Base-by-base conservation (phyloP, 2,888 invertebrate species). In the Leptinotarsa juncta region DNA sequence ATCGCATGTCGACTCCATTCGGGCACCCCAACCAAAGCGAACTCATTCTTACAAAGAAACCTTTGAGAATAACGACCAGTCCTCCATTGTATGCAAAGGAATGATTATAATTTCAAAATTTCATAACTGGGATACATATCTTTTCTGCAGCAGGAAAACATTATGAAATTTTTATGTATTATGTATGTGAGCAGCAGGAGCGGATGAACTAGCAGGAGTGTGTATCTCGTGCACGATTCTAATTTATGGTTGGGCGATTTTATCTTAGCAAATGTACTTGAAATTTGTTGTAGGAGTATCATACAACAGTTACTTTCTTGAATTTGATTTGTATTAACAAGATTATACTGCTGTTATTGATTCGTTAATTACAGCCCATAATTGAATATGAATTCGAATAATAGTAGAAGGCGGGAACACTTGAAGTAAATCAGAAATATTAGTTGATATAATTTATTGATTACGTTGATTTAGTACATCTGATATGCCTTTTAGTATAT, bases 71-170 rank as follows among this genome's bases (percentile, higher is more conserved):
- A 76, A 74, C 70, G 73, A 70, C 65, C 73, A 76, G 70, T 26
- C 57, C 49, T 62, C 23, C 71, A 74, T 71, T 74, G 73, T 74
- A 76, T 72, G 66, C 71, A 69, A 26, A 71, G 65, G 71, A 70
- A 76, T 76, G 72, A 76, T 76, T 76, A 76, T 67, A 75, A 75
- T 75, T 72, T 70, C 53, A 70, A 71, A 71, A 53, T 74, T 65
- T 48, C 67, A n/a, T 26, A 26, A 67, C 51, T 60, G 26, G 67
- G 74, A 74, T 74, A 74, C 74, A 74, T 74, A 74, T 74, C 74
- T 74, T 67, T 74, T 48, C 68, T 62, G 53, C 4, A n/a, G 62
- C 62, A 62, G 62, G 42, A 42, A 62, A 32, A 62, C 62, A 62
- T 32, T 42, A 62, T 62, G 62, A 62, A 62, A 18, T 57, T 57